Base-by-base conservation (phyloP, 2,113 vertebrate species). In the Limnothrissa miodon region DNA sequence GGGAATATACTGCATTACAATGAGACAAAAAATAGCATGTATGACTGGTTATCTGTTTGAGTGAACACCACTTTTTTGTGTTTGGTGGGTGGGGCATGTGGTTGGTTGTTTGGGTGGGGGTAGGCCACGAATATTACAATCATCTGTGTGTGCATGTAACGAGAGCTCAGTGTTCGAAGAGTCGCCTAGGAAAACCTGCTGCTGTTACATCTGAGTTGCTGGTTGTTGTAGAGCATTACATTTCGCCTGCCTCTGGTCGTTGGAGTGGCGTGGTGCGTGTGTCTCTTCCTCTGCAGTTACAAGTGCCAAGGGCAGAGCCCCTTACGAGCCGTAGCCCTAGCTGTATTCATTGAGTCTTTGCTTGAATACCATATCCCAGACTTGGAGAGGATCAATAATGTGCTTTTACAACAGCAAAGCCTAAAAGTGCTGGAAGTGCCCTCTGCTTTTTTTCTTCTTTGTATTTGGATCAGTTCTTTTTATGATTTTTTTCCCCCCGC, bases 181-280 rank as follows among this genome's bases (percentile, higher is more conserved):
- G 79, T 89, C 88, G 84, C 78, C 44, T 78, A 80, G 53, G 83
- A 81, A 36, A 82, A 84, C 79, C 79, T 48, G 44, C 33, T 81
- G 78, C n/a, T 79, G 82, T n/a, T n/a, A 84, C 86, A 79, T 79
- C 74, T 86, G 79, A 62, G 82, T 53, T 62, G 79, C 42, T 84
- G 23, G 66, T 59, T 81, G 66, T 11, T 25, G 13, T 53, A n/a
- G 29, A 80, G 81, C 53, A 45, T 17, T 80, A 17, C 59, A 62
- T 21, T 78, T 46, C 78, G 33, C 59, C 25, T 78, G 51, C 21
- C 46, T 48, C 10, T 48, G 46, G 10, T 9, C 15, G 46, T 11
- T 48, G 46, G 59, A 29, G 36, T 45, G 46, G 74, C 62, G 36
- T 59, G n/a, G 59, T 21, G 29, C 59, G 42, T 78, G 62, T 59